A percentile compares a stretch with the other conserved stretches of the same genome.
Evolutionary conservation across 2,113 vertebrate species (phyloP).

Genomic region (Xiphophorus maculatus): DNA sequence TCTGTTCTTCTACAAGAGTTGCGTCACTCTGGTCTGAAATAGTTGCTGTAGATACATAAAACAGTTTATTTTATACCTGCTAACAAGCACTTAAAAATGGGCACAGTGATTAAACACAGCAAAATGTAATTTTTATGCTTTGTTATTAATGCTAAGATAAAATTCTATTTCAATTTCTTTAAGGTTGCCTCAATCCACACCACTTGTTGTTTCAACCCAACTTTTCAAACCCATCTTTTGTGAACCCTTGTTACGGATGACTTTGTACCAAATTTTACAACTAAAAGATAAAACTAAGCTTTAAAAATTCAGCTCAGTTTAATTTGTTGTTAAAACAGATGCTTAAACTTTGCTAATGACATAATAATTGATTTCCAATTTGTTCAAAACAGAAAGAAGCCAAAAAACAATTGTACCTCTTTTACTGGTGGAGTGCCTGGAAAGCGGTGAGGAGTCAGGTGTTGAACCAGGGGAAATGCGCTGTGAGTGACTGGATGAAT

Average conservation of each 20-base stretch:
- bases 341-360: not conserved
- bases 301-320: not conserved
- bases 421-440: slow-evolving; percentile 83
- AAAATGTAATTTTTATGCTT: not conserved
- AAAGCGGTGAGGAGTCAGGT: slow-evolving; percentile 84
- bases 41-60: slow-evolving; percentile 29
- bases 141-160: not conserved
- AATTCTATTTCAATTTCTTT: not conserved
- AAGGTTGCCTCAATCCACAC: not conserved
- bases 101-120: not conserved
- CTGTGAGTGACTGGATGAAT: slow-evolving; percentile 53
- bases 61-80: not conserved
- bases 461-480: slow-evolving; percentile 79
- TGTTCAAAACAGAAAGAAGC: not conserved
- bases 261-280: not conserved
- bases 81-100: not conserved
- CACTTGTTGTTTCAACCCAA: not conserved
- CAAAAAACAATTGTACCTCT: slow-evolving; percentile 61
- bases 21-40: slow-evolving; percentile 77
- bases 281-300: not conserved
- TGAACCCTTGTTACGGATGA: not conserved
- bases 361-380: not conserved
- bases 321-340: not conserved
- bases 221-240: not conserved
- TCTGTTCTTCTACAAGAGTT: slow-evolving; percentile 81